Conservation (phyloP, 2,113 vertebrate species). For the Larimichthys crocea region DNA sequence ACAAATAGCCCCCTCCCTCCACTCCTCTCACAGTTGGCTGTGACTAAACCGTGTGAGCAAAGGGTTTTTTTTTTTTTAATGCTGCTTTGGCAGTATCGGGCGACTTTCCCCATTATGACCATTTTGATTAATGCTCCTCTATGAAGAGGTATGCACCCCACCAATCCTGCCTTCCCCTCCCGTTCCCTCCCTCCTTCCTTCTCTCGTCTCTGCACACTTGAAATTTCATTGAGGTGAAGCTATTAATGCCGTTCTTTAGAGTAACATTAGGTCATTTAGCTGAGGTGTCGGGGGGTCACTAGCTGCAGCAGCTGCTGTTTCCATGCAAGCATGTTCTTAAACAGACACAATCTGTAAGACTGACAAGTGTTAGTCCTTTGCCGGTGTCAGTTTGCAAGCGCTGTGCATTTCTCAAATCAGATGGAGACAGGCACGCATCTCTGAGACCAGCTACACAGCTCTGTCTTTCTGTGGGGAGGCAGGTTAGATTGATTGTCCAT, state of each 20-base stretch:
- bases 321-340: conserved; percentile 53
- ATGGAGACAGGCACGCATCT: conserved; percentile 57
- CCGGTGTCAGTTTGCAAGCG: conserved; percentile 55
- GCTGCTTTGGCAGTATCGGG: conserved; percentile 59
- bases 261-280: conserved; percentile 79
- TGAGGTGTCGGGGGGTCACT: conserved; percentile 45
- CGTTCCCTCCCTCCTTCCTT: conserved; percentile 26
- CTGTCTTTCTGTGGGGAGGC: conserved; percentile 56
- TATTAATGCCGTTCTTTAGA: conserved; percentile 78
- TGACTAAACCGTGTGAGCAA: conserved; percentile 51
- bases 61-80: conserved; percentile 47
- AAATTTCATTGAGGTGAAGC: conserved; percentile 77
- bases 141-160: conserved; percentile 49
- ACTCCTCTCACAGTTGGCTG: conserved; percentile 28
- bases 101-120: conserved; percentile 72
- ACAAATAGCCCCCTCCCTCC: conserved; percentile 48
- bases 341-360: conserved; percentile 40
- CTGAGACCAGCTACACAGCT: conserved; percentile 47
- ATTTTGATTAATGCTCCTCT: conserved; percentile 74
- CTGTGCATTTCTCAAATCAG: conserved; percentile 61
- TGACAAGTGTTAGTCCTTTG: conserved; percentile 37
- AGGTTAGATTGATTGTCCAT: conserved; percentile 74
- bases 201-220: conserved; percentile 58
- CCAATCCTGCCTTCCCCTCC: conserved; percentile 30
- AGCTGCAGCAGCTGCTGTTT: conserved; percentile 67